Percentiles rank a stretch among this genome's conserved stretches.
Evolutionary conservation across 1,140 invertebrate species (phyloP).

Genomic region (roundworm (Caenorhabditis elegans)): DNA sequence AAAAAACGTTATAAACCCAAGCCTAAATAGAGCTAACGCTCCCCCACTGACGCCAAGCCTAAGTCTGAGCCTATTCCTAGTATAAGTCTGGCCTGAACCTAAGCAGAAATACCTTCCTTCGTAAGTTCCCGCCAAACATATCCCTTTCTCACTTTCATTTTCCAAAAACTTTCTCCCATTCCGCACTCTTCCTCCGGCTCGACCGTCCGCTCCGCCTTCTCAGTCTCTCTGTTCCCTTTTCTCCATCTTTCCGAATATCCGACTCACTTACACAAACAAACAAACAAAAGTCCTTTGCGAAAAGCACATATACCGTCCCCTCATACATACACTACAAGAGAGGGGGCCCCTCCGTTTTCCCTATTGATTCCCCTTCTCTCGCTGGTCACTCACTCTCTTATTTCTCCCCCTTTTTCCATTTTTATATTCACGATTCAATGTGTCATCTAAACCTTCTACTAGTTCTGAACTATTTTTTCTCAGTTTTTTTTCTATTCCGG

Average conservation of each 20-base stretch:
- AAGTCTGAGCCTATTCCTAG: too few relatives aligned
- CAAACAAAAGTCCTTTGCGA: conserved; percentile 27
- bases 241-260: conserved; percentile 19
- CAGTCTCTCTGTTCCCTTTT: too few relatives aligned
- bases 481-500: neutral
- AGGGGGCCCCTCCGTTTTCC: neutral
- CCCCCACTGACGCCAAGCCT: too few relatives aligned
- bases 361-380: neutral
- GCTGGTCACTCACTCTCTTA: neutral
- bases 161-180: neutral
- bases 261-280: conserved; percentile 31
- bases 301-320: conserved; percentile 19
- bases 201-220: neutral
- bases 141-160: neutral
- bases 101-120: too few relatives aligned
- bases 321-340: too few relatives aligned
- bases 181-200: neutral
- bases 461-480: neutral
- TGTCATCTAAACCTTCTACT: conserved; percentile 5
- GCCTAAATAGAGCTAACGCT: too few relatives aligned
- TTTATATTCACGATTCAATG: conserved; percentile 27
- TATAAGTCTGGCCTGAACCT: too few relatives aligned
- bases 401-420: neutral
- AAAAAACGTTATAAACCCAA: too few relatives aligned
- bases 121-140: too few relatives aligned